Evolutionary conservation across 2,113 vertebrate genomes (phyloP).

Genomic region (Eolophus roseicapilla): DNA sequence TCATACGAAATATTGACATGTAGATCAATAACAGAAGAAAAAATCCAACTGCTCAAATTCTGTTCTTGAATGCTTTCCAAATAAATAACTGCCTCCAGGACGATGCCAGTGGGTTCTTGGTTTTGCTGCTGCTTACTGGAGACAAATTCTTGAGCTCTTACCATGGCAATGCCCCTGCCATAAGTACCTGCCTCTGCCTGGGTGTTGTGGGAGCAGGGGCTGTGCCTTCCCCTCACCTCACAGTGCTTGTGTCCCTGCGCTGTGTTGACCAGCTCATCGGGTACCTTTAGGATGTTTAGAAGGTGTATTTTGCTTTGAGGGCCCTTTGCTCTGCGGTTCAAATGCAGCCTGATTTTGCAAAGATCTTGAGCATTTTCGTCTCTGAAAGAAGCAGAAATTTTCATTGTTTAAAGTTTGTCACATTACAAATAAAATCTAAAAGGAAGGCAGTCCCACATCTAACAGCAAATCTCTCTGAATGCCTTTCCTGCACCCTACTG

Average conservation of each 20-base stretch:
- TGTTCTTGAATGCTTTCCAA: neutral
- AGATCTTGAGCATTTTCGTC: accelerated
- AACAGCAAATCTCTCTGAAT: constrained; percentile 67
- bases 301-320: neutral
- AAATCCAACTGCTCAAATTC: neutral
- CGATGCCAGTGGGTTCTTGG: neutral
- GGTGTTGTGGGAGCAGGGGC: accelerated
- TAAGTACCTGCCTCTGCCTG: neutral
- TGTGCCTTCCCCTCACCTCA: neutral
- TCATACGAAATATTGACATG: neutral
- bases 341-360: neutral
- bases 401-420: neutral
- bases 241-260: accelerated
- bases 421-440: constrained; percentile 11
- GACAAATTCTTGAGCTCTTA: neutral
- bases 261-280: neutral
- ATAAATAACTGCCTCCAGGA: neutral
- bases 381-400: neutral
- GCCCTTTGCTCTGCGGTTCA: neutral
- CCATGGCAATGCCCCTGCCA: neutral
- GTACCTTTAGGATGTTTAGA: neutral
- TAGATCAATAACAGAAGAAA: neutral
- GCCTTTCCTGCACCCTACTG: constrained; percentile 75
- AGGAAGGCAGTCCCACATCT: constrained; percentile 43
- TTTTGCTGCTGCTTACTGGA: neutral